Conservation (phyloP, 1,140 invertebrate species). For the Sipha flava region DNA sequence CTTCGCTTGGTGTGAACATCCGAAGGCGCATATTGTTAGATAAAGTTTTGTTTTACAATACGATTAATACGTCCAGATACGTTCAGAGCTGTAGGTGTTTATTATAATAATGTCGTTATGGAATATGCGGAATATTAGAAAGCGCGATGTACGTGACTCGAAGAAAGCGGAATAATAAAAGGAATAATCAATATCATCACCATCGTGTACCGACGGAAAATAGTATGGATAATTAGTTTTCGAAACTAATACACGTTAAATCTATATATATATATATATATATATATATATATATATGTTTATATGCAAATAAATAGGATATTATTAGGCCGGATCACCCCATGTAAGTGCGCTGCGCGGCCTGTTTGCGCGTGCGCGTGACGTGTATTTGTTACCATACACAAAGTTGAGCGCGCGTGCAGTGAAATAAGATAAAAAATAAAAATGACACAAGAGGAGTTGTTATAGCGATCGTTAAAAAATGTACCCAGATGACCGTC, state of each 20-base stretch:
- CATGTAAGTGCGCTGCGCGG: too few species aligned
- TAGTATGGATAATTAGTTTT: neutral
- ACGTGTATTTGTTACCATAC: too few species aligned
- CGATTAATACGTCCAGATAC: neutral
- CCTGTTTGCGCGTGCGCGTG: neutral
- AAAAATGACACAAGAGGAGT: neutral
- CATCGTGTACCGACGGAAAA: neutral
- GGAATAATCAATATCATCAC: neutral
- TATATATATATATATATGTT: too few species aligned
- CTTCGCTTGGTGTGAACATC: too few species aligned
- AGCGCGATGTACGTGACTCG: neutral
- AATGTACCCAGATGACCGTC: neutral
- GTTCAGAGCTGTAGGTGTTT: neutral
- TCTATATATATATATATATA: too few species aligned
- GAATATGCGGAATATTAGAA: neutral
- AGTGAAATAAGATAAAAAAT: neutral
- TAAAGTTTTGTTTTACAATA: neutral
- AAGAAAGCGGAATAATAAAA: neutral
- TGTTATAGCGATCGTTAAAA: neutral
- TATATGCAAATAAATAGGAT: too few species aligned
- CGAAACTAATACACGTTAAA: neutral
- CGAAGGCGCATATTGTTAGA: too few species aligned
- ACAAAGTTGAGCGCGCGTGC: neutral
- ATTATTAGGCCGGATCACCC: too few species aligned
- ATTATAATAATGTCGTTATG: neutral